Conservation (phyloP, 1,140 invertebrate species). For the Drosophila littoralis region DNA sequence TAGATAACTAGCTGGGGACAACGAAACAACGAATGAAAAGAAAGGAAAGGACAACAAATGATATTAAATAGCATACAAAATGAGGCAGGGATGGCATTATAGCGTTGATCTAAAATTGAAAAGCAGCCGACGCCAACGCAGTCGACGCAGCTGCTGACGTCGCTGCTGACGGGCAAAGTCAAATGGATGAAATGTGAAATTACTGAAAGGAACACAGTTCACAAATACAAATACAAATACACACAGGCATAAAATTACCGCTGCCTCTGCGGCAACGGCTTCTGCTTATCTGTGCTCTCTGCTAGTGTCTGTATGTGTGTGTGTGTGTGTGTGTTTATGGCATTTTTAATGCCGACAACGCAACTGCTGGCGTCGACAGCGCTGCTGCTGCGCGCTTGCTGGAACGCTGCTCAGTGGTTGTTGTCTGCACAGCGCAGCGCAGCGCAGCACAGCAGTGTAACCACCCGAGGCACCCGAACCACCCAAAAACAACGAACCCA, state of each 20-base stretch:
- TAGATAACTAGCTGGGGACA: slow-evolving; percentile 48
- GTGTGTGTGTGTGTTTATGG: slow-evolving; percentile 61
- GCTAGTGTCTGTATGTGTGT: slow-evolving; percentile 37
- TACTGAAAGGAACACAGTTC: slow-evolving; percentile 26
- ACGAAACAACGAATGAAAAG: slow-evolving; percentile 26
- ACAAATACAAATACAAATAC: slow-evolving; percentile 24
- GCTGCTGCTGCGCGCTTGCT: slow-evolving; percentile 32
- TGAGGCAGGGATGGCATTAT: slow-evolving; percentile 44
- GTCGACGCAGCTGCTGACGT: slow-evolving; percentile 35
- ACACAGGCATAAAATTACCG: slow-evolving; percentile 51
- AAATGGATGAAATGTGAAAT: slow-evolving; percentile 44
- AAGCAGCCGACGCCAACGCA: slow-evolving; percentile 41
- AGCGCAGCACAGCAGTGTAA: slow-evolving; percentile 27
- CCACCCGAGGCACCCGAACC: slow-evolving; percentile 38
- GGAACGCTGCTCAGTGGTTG: slow-evolving; percentile 24
- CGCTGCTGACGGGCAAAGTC: slow-evolving; percentile 24
- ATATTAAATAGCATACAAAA: slow-evolving; percentile 73
- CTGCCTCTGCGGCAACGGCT: slow-evolving; percentile 18
- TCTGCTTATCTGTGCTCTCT: slow-evolving; percentile 28
- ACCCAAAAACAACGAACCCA: slow-evolving; percentile 36
- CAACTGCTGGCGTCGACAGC: slow-evolving; percentile 38
- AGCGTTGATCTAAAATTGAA: slow-evolving; percentile 74
- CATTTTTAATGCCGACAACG: slow-evolving; percentile 70
- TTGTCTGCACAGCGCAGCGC: slow-evolving; percentile 27
- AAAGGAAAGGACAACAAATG: slow-evolving; percentile 53